A percentile compares a stretch with the other conserved stretches of the same genome.
phyloP scores from a whole-genome alignment of 1,140 invertebrate species.

The Schmidtea mediterranea region DNA sequence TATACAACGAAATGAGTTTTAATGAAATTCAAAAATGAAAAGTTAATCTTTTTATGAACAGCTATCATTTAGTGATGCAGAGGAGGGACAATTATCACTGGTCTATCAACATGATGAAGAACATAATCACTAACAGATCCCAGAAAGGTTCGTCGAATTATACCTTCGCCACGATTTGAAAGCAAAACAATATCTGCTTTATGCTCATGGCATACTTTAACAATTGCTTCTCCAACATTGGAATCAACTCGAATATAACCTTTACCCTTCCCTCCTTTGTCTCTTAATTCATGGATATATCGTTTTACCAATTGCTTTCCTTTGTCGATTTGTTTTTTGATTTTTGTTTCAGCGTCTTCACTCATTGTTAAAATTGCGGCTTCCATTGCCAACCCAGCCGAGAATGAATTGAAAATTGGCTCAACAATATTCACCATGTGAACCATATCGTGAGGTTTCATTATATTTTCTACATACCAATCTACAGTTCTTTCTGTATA shows the following conservation, averaged over 20 bases:
- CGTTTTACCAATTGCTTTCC: neutral
- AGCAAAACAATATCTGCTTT: neutral
- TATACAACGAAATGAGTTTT: too few relatives aligned
- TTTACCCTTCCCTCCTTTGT: too few relatives aligned
- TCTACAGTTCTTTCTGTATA: neutral
- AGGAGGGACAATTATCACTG: neutral
- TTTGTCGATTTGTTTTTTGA: neutral
- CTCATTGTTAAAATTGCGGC: neutral
- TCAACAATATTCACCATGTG: constrained; percentile 3
- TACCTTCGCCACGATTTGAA: neutral
- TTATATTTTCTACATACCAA: neutral
- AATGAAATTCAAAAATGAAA: too few relatives aligned
- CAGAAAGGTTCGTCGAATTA: neutral
- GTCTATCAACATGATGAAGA: neutral
- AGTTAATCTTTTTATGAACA: too few relatives aligned
- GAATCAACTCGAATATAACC: neutral
- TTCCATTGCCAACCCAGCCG: neutral
- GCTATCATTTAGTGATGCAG: neutral
- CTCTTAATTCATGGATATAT: too few relatives aligned
- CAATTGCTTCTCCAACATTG: neutral
- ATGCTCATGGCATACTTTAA: neutral
- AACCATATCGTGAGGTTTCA: neutral
- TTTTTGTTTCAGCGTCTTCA: neutral
- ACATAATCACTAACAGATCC: constrained; percentile 1
- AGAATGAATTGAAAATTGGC: neutral